These are phyloP conservation scores for Hyles euphorbiae DNA, from an alignment of 1,140 invertebrate species.

Conservation along the genomic window DNA sequence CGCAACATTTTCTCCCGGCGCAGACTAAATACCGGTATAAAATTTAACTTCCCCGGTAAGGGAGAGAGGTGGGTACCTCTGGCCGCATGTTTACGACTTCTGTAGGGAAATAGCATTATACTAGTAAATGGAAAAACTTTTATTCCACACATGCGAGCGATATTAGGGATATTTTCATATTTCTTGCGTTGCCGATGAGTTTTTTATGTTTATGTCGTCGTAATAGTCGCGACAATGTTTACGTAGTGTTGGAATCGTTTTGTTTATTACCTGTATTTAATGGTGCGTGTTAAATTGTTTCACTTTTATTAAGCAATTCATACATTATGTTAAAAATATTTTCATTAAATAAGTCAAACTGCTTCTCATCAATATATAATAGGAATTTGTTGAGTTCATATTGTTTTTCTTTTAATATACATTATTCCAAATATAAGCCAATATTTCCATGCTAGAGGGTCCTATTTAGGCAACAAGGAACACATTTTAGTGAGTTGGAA, in stretches of 20 bases:
- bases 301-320: too few species aligned
- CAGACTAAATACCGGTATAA: slow-evolving; percentile 52
- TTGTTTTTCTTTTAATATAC: too few species aligned
- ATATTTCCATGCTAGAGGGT: too few species aligned
- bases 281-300: too few species aligned
- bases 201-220: slow-evolving; percentile 70
- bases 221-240: slow-evolving; percentile 63
- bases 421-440: too few species aligned
- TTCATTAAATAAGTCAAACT: too few species aligned
- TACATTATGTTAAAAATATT: too few species aligned
- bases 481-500: too few species aligned
- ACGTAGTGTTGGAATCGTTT: slow-evolving; percentile 18
- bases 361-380: too few species aligned
- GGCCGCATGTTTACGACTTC: slow-evolving; percentile 67
- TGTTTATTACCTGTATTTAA: too few species aligned
- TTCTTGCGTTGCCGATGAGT: slow-evolving; percentile 51
- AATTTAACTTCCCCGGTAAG: slow-evolving; percentile 53
- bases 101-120: slow-evolving; percentile 70
- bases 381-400: too few species aligned
- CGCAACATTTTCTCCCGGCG: slow-evolving; percentile 47
- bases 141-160: slow-evolving; percentile 56
- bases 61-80: slow-evolving; percentile 16
- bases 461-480: too few species aligned
- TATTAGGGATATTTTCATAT: slow-evolving; percentile 68
- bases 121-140: slow-evolving; percentile 70